A percentile compares a stretch with the other conserved stretches of the same genome.
Evolutionary conservation across 2,888 invertebrate genomes (phyloP).

Genomic region (Protonemura montana): DNA sequence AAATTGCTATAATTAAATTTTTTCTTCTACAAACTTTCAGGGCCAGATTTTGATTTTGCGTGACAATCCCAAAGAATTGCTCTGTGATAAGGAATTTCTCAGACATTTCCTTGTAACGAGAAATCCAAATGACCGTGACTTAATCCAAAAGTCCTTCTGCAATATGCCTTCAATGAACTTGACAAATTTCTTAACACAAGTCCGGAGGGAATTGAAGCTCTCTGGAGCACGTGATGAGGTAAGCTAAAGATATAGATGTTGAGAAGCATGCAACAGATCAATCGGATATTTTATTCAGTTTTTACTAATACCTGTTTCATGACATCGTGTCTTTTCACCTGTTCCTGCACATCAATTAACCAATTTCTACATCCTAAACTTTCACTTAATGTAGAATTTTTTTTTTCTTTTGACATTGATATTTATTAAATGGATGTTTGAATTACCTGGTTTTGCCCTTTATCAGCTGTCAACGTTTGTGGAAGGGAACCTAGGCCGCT

Average conservation of each 20-base stretch:
- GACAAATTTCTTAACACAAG: constrained; percentile 28
- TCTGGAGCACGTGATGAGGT: constrained; percentile 43
- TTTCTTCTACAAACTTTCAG: constrained; percentile 20
- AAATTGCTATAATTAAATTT: neutral
- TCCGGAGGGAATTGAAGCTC: constrained; percentile 33
- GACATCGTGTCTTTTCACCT: too few species aligned
- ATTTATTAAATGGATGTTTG: neutral
- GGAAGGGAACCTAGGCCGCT: constrained; percentile 48
- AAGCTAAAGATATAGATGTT: too few species aligned
- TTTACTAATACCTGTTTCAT: too few species aligned
- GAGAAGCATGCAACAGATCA: too few species aligned
- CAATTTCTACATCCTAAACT: too few species aligned
- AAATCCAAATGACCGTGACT: constrained; percentile 37
- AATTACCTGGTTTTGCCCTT: constrained; percentile 21
- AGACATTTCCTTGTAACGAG: constrained; percentile 26
- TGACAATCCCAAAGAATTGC: constrained; percentile 41
- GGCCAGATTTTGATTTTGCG: constrained; percentile 34
- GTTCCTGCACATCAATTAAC: too few species aligned
- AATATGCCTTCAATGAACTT: constrained; percentile 37
- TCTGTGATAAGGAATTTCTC: constrained; percentile 44
- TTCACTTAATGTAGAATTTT: neutral
- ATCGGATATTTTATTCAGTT: too few species aligned
- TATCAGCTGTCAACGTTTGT: constrained; percentile 44
- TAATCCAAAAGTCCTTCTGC: constrained; percentile 35
- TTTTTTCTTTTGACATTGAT: neutral